A percentile compares a stretch with the other conserved stretches of the same genome.
Evolutionary conservation across 2,113 vertebrate species (phyloP).

Genomic region (Paramisgurnus dabryanus): DNA sequence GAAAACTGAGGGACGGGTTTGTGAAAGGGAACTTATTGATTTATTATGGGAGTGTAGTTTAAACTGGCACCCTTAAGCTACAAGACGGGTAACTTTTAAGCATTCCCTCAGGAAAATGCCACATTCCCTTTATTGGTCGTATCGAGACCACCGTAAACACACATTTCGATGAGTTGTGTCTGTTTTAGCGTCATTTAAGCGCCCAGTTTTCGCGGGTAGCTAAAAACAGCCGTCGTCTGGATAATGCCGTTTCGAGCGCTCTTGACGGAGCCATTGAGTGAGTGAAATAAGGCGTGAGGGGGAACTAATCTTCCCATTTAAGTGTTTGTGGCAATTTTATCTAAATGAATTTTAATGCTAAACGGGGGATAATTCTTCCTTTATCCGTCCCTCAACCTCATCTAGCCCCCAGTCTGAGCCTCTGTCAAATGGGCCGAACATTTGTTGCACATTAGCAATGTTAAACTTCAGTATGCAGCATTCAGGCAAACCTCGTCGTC

Average conservation of each 20-base stretch:
- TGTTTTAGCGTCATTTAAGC: constrained; percentile 1
- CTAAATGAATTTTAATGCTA: constrained; percentile 98
- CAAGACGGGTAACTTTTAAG: background rate
- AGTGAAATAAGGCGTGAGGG: constrained; percentile 96
- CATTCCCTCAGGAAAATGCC: constrained; percentile 31
- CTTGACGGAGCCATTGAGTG: constrained; percentile 90
- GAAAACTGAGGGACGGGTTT: constrained; percentile 47
- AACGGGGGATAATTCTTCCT: constrained; percentile 91
- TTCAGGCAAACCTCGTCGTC: background rate
- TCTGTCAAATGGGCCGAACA: constrained; percentile 54
- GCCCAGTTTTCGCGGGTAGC: constrained; percentile 63
- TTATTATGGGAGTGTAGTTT: constrained; percentile 66
- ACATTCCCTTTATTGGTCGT: constrained; percentile 62
- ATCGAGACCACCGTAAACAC: constrained; percentile 7
- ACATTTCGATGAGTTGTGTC: constrained; percentile 17
- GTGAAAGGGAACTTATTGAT: constrained; percentile 63
- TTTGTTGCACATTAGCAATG: constrained; percentile 60
- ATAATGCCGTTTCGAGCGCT: constrained; percentile 84
- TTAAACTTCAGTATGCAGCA: background rate
- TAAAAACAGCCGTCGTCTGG: constrained; percentile 81
- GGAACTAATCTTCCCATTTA: constrained; percentile 97
- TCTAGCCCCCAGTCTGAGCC: constrained; percentile 67
- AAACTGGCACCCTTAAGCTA: constrained; percentile 39
- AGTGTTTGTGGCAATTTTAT: constrained; percentile 95
- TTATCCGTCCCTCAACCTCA: constrained; percentile 82